These are phyloP conservation scores for Laticauda colubrina DNA, from an alignment of 2,113 vertebrate genomes.

Conservation along the genomic window DNA sequence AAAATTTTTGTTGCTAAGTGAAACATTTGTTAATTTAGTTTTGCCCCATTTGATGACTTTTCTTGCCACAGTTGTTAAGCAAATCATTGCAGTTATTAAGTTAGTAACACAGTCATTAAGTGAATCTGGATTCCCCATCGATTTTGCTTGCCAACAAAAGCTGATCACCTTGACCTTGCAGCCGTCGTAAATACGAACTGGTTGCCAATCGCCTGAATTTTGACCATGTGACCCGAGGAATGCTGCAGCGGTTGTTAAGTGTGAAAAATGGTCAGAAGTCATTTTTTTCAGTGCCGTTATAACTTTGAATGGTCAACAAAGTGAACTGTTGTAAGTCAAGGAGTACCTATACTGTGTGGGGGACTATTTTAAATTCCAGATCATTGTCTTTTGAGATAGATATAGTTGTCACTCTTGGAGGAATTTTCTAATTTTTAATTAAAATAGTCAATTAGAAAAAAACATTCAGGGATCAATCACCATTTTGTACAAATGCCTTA, in stretches of 20 bases:
- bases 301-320: background rate
- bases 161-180: background rate
- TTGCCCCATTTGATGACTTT: background rate
- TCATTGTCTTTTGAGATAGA: background rate
- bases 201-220: background rate
- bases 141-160: background rate
- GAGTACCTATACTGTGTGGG: background rate
- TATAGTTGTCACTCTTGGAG: background rate
- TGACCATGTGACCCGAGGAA: background rate
- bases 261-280: background rate
- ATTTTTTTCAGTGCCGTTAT: background rate
- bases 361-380: background rate
- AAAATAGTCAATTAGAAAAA: background rate
- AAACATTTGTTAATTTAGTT: background rate
- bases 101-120: background rate
- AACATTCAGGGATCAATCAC: background rate
- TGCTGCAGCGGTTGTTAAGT: background rate
- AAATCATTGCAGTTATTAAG: background rate
- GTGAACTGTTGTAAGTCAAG: background rate
- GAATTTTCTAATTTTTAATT: background rate
- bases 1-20: background rate
- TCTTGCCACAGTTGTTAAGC: background rate
- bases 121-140: background rate
- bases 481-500: background rate
- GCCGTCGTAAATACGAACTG: background rate